Percentiles rank a stretch among this genome's conserved stretches.
Conservation (phyloP, 2,888 invertebrate species). For the Alloscopus bannaensis region DNA sequence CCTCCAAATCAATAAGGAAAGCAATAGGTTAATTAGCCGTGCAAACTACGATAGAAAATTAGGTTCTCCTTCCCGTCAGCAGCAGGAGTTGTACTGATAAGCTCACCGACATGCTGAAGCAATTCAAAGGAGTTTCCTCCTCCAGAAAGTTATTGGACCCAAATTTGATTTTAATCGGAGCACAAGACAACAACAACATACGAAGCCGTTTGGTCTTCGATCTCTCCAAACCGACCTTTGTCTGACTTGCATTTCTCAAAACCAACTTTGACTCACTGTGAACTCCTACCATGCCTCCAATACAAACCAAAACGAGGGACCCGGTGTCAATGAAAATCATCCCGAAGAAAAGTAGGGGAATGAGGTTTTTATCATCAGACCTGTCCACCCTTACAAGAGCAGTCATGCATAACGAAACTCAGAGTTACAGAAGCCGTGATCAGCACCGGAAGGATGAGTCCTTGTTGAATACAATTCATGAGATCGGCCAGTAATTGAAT, state of each 20-base stretch:
- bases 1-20: too few relatives aligned
- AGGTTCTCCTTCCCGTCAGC: too few relatives aligned
- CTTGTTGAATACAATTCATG: background rate
- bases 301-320: background rate
- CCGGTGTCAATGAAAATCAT: background rate
- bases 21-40: too few relatives aligned
- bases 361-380: background rate
- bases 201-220: background rate
- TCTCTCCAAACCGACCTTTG: too few relatives aligned
- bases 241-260: background rate
- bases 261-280: background rate
- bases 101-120: background rate
- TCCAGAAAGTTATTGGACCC: constrained; percentile 7
- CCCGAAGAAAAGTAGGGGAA: background rate
- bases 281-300: background rate
- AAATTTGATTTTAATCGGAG: constrained; percentile 13
- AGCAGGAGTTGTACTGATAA: background rate
- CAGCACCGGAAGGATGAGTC: background rate
- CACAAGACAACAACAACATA: background rate
- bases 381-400: background rate
- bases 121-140: constrained; percentile 1
- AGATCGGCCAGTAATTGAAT: background rate
- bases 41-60: too few relatives aligned
- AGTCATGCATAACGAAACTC: background rate
- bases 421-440: too few relatives aligned